A percentile compares a stretch with the other conserved stretches of the same genome.
phyloP scores from a whole-genome alignment of 37 sponge, comb jelly and placozoan species.

The Haliclona indistincta region DNA sequence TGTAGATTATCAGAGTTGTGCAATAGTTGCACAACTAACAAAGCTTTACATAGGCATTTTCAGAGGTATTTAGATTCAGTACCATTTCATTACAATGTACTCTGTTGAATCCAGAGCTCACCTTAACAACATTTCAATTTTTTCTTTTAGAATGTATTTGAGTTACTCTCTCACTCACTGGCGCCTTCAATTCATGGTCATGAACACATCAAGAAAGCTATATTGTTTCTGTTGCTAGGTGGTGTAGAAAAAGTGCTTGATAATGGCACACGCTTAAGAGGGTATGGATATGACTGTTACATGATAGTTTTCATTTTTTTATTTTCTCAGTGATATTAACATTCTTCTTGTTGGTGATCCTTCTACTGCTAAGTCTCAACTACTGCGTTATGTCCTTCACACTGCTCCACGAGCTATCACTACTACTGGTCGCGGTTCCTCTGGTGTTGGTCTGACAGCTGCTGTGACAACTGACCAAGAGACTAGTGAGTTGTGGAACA shows the following conservation, averaged over 20 bases:
- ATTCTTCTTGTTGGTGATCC: constrained; percentile 95
- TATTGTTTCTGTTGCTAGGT: constrained; percentile 92
- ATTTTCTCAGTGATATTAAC: constrained; percentile 83
- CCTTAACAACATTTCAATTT: too few relatives aligned
- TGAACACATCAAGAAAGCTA: constrained; percentile 91
- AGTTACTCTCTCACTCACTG: constrained; percentile 88
- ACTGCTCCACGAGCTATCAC: constrained; percentile 95
- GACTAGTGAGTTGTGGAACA: constrained; percentile 49
- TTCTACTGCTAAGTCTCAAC: constrained; percentile 97
- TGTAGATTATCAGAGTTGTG: too few relatives aligned
- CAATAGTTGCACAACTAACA: too few relatives aligned
- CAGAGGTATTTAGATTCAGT: too few relatives aligned
- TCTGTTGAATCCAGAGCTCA: too few relatives aligned
- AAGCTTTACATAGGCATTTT: too few relatives aligned
- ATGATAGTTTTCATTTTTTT: neutral
- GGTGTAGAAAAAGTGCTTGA: constrained; percentile 97
- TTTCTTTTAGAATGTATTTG: constrained; percentile 77
- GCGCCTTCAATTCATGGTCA: constrained; percentile 98
- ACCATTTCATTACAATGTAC: too few relatives aligned
- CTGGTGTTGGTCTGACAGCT: constrained; percentile 99
- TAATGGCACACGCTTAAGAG: constrained; percentile 90
- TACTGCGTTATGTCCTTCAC: constrained; percentile 90
- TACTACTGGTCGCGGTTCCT: constrained; percentile 96
- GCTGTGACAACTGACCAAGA: constrained; percentile 97
- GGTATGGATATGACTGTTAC: constrained; percentile 42